Percentiles rank a stretch among this genome's conserved stretches.
phyloP scores from a whole-genome alignment of 2,113 vertebrate genomes.

The Calyptommatus sinebrachiatus region DNA sequence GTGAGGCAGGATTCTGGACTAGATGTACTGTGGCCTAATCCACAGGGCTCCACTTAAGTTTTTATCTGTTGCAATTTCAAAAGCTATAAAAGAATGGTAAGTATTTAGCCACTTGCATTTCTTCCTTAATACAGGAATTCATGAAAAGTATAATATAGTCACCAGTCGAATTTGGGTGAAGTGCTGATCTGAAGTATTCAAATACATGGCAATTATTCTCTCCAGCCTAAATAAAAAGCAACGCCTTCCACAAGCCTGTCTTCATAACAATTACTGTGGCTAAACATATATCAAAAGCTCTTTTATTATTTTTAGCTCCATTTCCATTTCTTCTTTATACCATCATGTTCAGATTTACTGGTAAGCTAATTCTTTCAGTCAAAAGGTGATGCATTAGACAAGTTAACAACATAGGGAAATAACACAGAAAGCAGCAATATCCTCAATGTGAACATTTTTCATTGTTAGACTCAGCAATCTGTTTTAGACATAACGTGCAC shows the following conservation, averaged over 20 bases:
- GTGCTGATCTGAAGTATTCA: neutral
- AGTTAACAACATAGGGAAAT: neutral
- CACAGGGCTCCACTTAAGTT: neutral
- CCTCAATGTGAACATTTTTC: neutral
- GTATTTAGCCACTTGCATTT: too few relatives aligned
- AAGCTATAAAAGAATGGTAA: neutral
- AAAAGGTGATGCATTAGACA: neutral
- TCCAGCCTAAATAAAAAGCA: neutral
- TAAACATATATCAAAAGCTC: neutral
- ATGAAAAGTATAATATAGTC: too few relatives aligned
- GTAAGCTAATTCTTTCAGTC: accelerated
- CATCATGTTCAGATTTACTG: neutral
- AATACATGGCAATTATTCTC: neutral
- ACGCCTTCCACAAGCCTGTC: neutral
- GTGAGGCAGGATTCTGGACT: too few relatives aligned
- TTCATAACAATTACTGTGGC: neutral
- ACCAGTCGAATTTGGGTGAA: too few relatives aligned
- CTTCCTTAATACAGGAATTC: too few relatives aligned
- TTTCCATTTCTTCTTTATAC: accelerated
- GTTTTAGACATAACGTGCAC: neutral
- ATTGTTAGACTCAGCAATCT: too few relatives aligned
- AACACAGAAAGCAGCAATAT: neutral
- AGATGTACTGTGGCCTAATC: neutral
- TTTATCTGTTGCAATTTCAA: neutral
- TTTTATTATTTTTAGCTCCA: neutral